Conservation (phyloP, 2,113 vertebrate species). For the Pituophis catenifer region DNA sequence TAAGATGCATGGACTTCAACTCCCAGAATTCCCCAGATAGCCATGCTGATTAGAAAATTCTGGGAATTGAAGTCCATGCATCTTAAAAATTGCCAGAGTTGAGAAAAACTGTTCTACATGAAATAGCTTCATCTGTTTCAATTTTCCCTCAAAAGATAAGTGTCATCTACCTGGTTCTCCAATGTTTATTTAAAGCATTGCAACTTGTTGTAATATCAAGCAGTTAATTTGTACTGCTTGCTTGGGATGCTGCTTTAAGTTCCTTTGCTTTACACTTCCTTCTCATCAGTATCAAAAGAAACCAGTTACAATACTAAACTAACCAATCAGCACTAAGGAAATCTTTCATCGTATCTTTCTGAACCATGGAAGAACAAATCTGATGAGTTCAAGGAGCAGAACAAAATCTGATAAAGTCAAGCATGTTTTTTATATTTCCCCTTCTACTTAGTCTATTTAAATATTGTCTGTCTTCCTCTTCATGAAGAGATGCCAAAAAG, state of each 20-base stretch:
- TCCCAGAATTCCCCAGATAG: too few species aligned
- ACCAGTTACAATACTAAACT: background rate
- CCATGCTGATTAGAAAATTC: too few species aligned
- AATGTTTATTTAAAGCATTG: background rate
- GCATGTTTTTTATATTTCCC: background rate
- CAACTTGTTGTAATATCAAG: background rate
- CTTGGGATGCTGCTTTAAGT: background rate
- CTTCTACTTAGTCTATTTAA: background rate
- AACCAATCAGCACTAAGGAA: background rate
- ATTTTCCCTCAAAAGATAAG: background rate
- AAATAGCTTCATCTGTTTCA: background rate
- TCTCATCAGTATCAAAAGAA: background rate
- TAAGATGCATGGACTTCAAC: too few species aligned
- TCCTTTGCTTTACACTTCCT: background rate
- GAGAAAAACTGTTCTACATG: background rate
- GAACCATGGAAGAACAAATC: background rate
- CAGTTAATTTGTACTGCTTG: background rate
- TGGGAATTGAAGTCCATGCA: background rate
- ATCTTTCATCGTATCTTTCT: background rate
- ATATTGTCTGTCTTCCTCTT: constrained; percentile 14
- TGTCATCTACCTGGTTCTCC: background rate
- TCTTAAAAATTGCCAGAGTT: background rate
- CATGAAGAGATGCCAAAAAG: constrained; percentile 30
- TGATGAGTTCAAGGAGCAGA: background rate
- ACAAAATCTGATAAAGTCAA: background rate